A percentile compares a stretch with the other conserved stretches of the same genome.
Evolutionary conservation across 2,888 invertebrate species (phyloP).

Genomic region (Melolontha melolontha): DNA sequence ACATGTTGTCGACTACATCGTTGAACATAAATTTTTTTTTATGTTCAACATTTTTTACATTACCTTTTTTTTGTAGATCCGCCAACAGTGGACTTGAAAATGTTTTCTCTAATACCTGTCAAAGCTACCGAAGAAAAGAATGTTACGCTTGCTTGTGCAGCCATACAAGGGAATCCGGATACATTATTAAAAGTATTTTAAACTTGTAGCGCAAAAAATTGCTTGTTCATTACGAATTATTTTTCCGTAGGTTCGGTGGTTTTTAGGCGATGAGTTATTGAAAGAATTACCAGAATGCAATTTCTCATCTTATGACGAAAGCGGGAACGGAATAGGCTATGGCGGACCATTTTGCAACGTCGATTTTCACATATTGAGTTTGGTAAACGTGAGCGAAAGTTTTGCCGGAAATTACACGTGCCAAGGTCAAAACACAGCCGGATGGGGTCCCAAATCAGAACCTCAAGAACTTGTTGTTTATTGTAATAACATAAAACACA

Average conservation of each 20-base stretch:
- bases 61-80: conserved; percentile 73
- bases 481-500: conserved; percentile 73
- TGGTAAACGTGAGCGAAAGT: conserved; percentile 87
- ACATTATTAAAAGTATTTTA: conserved; percentile 74
- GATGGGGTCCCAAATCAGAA: conserved; percentile 86
- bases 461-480: conserved; percentile 84
- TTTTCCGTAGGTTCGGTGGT: conserved; percentile 75
- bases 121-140: conserved; percentile 83
- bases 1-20: too few relatives aligned
- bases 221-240: not conserved
- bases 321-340: conserved; percentile 62
- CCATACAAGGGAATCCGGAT: conserved; percentile 83
- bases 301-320: conserved; percentile 63
- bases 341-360: conserved; percentile 82
- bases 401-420: conserved; percentile 97
- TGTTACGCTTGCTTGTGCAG: conserved; percentile 85
- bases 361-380: conserved; percentile 86
- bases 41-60: not conserved
- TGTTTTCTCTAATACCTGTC: conserved; percentile 82
- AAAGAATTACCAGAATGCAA: conserved; percentile 89
- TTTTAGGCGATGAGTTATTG: conserved; percentile 82
- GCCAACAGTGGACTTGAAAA: conserved; percentile 80
- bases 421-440: conserved; percentile 88
- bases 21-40: too few relatives aligned
- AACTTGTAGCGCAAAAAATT: not conserved